Conservation (phyloP, 2,888 invertebrate species). For the Nowickia ferox region DNA sequence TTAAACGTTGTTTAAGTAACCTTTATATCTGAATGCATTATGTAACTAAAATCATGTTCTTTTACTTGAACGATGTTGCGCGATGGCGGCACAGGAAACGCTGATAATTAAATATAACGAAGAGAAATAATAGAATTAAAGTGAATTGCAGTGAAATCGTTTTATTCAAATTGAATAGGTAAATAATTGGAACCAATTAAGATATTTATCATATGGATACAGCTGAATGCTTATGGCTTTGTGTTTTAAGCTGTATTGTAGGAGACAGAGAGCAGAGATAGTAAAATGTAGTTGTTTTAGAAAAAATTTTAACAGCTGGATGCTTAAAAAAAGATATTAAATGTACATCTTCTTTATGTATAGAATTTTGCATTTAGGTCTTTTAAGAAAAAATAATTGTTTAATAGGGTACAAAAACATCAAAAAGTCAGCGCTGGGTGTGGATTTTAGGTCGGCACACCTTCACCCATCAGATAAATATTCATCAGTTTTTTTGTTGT, state of each 20-base stretch:
- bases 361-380: too few species aligned
- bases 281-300: too few species aligned
- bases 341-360: too few species aligned
- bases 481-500: too few species aligned
- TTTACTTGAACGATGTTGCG: neutral
- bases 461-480: too few species aligned
- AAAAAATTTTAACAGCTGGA: too few species aligned
- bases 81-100: conserved; percentile 41
- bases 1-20: conserved; percentile 52
- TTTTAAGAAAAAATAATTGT: too few species aligned
- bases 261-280: neutral
- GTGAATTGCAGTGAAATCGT: conserved; percentile 57
- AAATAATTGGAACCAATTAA: conserved; percentile 71
- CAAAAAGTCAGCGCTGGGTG: too few species aligned
- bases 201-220: conserved; percentile 64
- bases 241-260: neutral
- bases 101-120: conserved; percentile 57
- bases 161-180: conserved; percentile 67
- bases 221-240: conserved; percentile 7
- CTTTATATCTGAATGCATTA: conserved; percentile 18
- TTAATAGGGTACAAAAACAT: too few species aligned
- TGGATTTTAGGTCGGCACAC: too few species aligned
- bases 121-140: conserved; percentile 63
- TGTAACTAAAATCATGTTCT: neutral
- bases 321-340: too few species aligned